A percentile compares a stretch with the other conserved stretches of the same genome.
Conservation (phyloP, 2,113 vertebrate species). For the Cacatua alba region DNA sequence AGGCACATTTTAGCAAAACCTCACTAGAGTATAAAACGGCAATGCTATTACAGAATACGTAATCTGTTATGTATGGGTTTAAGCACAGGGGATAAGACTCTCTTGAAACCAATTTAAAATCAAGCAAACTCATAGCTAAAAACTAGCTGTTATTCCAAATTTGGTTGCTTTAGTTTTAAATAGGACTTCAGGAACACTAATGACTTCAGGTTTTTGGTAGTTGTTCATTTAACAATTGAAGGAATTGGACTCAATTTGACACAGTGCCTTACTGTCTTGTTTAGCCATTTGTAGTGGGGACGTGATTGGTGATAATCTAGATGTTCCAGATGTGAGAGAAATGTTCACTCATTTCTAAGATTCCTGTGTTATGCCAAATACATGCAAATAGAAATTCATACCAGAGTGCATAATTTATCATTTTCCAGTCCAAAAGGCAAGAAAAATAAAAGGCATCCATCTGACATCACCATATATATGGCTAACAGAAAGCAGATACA, state of each 20-base stretch:
- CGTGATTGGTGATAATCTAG: neutral
- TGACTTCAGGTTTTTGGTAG: neutral
- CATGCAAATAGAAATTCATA: neutral
- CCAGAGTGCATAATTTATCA: neutral
- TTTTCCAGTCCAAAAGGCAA: constrained; percentile 4
- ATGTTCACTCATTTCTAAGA: constrained; percentile 32
- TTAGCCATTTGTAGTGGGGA: constrained; percentile 9
- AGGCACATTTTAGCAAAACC: constrained; percentile 34
- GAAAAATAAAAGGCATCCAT: constrained; percentile 19
- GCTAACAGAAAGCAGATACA: neutral
- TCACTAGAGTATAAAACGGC: neutral
- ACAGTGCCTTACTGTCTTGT: neutral
- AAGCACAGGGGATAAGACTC: constrained; percentile 25
- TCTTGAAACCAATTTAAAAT: constrained; percentile 44
- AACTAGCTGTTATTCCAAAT: neutral
- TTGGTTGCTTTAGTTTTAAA: neutral
- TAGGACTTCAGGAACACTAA: neutral
- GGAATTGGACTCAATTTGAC: neutral
- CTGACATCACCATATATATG: neutral
- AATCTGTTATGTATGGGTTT: constrained; percentile 17
- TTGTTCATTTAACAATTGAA: neutral
- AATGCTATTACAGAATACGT: neutral
- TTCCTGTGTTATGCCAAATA: constrained; percentile 23
- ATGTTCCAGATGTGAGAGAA: constrained; percentile 40
- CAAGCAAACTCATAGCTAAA: neutral